phyloP scores from a whole-genome alignment of 2,888 invertebrate genomes.

The Parnassius apollo region DNA sequence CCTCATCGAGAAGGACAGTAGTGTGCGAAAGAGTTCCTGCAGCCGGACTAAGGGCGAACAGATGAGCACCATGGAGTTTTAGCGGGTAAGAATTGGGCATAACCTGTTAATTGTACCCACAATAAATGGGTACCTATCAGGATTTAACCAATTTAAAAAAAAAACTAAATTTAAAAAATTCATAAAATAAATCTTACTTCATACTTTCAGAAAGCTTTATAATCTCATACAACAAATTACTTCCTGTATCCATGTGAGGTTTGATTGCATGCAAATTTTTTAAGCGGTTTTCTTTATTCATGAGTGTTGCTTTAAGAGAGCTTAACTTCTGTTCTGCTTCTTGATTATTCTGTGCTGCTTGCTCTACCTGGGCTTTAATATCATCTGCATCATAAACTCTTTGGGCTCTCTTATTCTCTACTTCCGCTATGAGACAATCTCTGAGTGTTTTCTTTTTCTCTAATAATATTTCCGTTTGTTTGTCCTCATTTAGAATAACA shows the following conservation, averaged over 20 bases:
- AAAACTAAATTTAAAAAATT: background rate
- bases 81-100: too few species aligned
- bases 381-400: slow-evolving; percentile 69
- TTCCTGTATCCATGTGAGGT: slow-evolving; percentile 59
- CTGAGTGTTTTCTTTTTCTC: slow-evolving; percentile 59
- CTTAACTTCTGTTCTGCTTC: slow-evolving; percentile 60
- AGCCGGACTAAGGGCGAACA: too few species aligned
- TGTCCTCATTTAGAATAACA: slow-evolving; percentile 48
- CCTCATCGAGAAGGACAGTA: too few species aligned
- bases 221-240: slow-evolving; percentile 60
- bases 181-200: slow-evolving; percentile 49
- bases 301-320: slow-evolving; percentile 45
- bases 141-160: too few species aligned
- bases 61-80: too few species aligned
- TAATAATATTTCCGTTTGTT: slow-evolving; percentile 47
- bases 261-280: slow-evolving; percentile 65
- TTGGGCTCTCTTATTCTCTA: slow-evolving; percentile 52
- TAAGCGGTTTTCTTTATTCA: slow-evolving; percentile 61
- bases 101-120: too few species aligned
- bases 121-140: too few species aligned
- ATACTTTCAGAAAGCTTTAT: slow-evolving; percentile 53
- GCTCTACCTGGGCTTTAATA: slow-evolving; percentile 54
- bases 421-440: slow-evolving; percentile 55
- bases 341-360: slow-evolving; percentile 55
- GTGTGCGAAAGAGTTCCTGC: too few species aligned